phyloP scores from a whole-genome alignment of 1,140 invertebrate genomes.

The Drosophila bocki region DNA sequence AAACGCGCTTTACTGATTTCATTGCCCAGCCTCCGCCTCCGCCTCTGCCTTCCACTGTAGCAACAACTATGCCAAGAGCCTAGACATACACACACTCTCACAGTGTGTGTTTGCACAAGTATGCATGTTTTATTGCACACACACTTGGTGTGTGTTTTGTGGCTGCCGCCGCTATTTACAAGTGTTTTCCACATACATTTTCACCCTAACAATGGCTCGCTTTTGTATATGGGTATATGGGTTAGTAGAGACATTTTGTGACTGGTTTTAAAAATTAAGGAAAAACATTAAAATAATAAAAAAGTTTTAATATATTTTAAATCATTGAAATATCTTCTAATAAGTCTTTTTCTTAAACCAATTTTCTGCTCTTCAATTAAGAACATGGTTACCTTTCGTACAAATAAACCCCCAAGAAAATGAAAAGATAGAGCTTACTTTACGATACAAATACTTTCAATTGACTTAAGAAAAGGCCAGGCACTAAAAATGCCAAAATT shows the following conservation, averaged over 20 bases:
- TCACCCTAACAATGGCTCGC: not conserved
- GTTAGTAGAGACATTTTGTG: not conserved
- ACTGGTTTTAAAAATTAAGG: not conserved
- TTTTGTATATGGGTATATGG: not conserved
- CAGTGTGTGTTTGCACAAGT: conserved; percentile 58
- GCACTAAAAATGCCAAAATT: not conserved
- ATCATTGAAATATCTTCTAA: too few relatives aligned
- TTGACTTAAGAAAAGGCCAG: not conserved
- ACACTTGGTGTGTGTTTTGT: conserved; percentile 72
- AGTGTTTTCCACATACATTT: conserved; percentile 64
- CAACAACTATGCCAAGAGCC: conserved; percentile 37
- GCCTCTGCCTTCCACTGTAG: not conserved
- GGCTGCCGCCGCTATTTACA: conserved; percentile 76
- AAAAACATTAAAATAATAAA: not conserved
- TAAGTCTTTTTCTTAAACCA: too few relatives aligned
- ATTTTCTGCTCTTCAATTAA: too few relatives aligned
- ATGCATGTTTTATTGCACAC: conserved; percentile 81
- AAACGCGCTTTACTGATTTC: conserved; percentile 80
- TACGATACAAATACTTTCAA: not conserved
- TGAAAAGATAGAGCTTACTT: not conserved
- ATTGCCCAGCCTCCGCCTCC: conserved; percentile 46
- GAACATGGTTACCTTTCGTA: too few relatives aligned
- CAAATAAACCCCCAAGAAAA: not conserved
- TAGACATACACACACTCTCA: conserved; percentile 27
- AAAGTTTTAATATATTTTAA: too few relatives aligned